These are phyloP conservation scores for Heliornis fulica DNA, from an alignment of 2,113 vertebrate genomes.

Conservation along the genomic window DNA sequence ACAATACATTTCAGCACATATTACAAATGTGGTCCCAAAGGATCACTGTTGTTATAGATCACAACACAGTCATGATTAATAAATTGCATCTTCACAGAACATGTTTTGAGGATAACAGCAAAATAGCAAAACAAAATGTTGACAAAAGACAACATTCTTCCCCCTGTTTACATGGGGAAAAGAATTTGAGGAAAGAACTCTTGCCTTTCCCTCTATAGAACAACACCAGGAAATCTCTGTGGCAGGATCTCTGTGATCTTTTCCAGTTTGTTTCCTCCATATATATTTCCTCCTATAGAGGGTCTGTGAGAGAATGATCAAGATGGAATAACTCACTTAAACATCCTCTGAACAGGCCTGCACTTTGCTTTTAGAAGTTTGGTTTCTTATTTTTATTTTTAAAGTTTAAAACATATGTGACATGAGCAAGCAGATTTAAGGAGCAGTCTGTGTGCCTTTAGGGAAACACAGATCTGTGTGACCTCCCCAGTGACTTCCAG, in stretches of 20 bases:
- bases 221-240: background rate
- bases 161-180: background rate
- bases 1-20: background rate
- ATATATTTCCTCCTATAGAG: background rate
- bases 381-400: background rate
- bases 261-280: background rate
- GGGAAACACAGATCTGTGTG: background rate
- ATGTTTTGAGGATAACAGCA: background rate
- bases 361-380: background rate
- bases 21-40: background rate
- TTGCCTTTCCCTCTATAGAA: background rate
- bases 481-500: background rate
- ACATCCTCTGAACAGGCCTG: background rate
- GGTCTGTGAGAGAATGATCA: background rate
- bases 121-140: background rate
- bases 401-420: background rate
- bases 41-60: background rate
- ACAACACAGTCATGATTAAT: background rate
- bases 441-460: background rate
- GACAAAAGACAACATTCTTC: background rate
- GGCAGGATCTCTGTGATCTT: background rate
- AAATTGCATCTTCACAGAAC: background rate
- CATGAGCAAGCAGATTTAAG: background rate
- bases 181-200: background rate
- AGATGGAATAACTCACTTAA: background rate